phyloP scores from a whole-genome alignment of 2,113 vertebrate genomes.

The Sakesphorus luctuosus region DNA sequence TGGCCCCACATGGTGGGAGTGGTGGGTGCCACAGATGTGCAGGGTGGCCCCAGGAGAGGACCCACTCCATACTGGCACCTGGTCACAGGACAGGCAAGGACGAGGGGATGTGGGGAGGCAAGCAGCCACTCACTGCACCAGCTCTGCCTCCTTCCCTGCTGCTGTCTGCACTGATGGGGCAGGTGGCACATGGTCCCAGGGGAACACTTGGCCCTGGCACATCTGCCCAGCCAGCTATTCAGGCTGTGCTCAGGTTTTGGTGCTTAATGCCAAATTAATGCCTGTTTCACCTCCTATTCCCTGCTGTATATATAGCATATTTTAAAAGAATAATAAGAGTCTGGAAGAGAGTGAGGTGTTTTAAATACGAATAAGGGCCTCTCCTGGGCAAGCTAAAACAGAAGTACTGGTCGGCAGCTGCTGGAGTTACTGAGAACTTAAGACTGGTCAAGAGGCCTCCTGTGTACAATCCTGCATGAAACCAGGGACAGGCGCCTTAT shows the following conservation, averaged over 20 bases:
- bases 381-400: constrained; percentile 13
- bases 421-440: not conserved
- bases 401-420: constrained; percentile 2
- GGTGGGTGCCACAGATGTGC: accelerated
- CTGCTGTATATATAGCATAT: not conserved
- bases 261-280: not conserved
- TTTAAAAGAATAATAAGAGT: not conserved
- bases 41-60: not conserved
- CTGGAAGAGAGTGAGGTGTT: not conserved
- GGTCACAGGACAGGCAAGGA: not conserved
- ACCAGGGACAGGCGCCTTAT: not conserved
- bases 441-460: constrained; percentile 26
- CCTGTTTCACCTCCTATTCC: not conserved
- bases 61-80: accelerated
- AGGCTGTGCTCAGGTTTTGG: not conserved
- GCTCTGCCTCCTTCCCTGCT: not conserved
- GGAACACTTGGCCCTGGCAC: not conserved
- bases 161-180: accelerated
- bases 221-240: not conserved
- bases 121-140: accelerated
- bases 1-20: accelerated
- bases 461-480: not conserved
- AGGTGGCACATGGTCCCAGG: accelerated
- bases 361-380: constrained; percentile 16
- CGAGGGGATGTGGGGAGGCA: not conserved